These are phyloP conservation scores for Taphrorychus bicolor DNA, from an alignment of 2,888 invertebrate species.

Conservation along the genomic window DNA sequence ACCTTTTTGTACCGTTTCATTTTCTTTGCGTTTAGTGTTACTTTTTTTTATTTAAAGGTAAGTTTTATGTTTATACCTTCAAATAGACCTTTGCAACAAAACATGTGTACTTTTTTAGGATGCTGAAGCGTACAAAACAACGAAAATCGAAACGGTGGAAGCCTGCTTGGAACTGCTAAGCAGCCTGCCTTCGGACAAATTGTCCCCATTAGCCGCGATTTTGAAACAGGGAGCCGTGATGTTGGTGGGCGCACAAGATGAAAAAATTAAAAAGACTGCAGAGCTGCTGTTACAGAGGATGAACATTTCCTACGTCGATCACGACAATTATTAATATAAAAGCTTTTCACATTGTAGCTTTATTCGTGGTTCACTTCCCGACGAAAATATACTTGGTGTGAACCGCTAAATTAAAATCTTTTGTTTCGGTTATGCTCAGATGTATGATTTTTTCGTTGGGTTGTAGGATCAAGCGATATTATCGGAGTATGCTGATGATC, in stretches of 20 bases:
- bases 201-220: slow-evolving; percentile 56
- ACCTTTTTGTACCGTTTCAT: background rate
- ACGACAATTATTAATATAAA: slow-evolving; percentile 53
- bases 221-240: slow-evolving; percentile 58
- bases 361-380: no score
- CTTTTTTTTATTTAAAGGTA: background rate
- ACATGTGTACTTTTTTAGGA: slow-evolving; percentile 65
- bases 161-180: slow-evolving; percentile 78
- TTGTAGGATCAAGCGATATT: no score
- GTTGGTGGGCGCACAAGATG: slow-evolving; percentile 56
- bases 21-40: background rate
- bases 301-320: slow-evolving; percentile 58
- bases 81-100: background rate
- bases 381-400: no score
- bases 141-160: slow-evolving; percentile 85
- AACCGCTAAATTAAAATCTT: no score
- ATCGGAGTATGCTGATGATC: no score
- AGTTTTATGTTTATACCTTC: no score
- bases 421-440: no score
- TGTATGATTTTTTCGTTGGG: no score
- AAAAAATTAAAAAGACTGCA: slow-evolving; percentile 57
- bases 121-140: slow-evolving; percentile 82
- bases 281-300: slow-evolving; percentile 57
- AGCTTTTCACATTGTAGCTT: no score
- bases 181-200: slow-evolving; percentile 56